Percentiles rank a stretch among this genome's conserved stretches.
Evolutionary conservation across 2,888 invertebrate species (phyloP).

Genomic region (Drosophila ezoana): DNA sequence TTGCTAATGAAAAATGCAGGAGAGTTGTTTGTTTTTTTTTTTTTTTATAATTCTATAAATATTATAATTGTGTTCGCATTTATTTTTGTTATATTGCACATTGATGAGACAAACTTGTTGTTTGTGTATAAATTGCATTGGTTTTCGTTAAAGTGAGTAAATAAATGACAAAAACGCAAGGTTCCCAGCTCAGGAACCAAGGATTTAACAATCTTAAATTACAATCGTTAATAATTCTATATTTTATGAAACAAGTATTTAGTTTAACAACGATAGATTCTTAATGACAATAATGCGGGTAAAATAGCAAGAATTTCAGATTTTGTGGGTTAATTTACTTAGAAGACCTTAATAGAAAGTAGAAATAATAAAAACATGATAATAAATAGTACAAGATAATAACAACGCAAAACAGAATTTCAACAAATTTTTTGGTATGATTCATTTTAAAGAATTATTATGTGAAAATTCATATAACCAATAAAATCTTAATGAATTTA

Average conservation of each 20-base stretch:
- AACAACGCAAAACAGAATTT: neutral
- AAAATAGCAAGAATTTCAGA: neutral
- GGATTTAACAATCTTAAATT: constrained; percentile 1
- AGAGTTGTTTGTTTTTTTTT: constrained; percentile 13
- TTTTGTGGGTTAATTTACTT: neutral
- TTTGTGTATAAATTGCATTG: constrained; percentile 26
- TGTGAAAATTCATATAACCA: too few species aligned
- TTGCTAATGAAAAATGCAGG: constrained; percentile 37
- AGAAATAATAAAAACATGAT: neutral
- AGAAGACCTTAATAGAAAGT: neutral
- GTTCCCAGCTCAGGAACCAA: constrained; percentile 15
- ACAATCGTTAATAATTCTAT: neutral
- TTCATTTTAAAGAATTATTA: too few species aligned
- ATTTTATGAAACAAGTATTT: neutral
- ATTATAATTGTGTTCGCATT: constrained; percentile 15
- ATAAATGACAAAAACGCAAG: constrained; percentile 19
- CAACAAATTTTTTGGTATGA: too few species aligned
- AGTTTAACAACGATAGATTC: neutral
- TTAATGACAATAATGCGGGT: neutral
- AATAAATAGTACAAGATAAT: neutral
- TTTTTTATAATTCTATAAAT: constrained; percentile 23
- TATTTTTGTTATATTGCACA: constrained; percentile 49
- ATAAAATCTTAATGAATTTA: too few species aligned
- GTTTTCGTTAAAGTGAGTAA: constrained; percentile 11
- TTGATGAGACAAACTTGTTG: constrained; percentile 40